A percentile compares a stretch with the other conserved stretches of the same genome.
These are phyloP conservation scores for Capromys pilorides DNA, from an alignment of 2,797 vertebrate species.

Conservation along the genomic window DNA sequence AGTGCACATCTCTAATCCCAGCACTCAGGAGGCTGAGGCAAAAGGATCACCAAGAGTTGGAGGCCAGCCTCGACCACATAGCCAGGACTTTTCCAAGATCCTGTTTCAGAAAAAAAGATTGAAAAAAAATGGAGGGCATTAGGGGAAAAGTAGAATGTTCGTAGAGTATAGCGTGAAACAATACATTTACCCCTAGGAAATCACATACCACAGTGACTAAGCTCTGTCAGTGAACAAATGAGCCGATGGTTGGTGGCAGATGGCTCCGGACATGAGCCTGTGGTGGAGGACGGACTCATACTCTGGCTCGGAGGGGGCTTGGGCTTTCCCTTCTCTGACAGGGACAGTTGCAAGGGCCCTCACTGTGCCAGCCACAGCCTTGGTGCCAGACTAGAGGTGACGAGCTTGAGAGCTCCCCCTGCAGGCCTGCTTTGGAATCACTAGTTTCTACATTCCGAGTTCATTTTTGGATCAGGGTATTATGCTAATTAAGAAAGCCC, in stretches of 20 bases:
- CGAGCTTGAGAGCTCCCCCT: not conserved
- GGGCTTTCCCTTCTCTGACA: not conserved
- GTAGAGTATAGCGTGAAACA: not conserved
- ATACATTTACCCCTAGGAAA: constrained; percentile 23
- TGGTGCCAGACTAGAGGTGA: not conserved
- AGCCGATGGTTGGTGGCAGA: not conserved
- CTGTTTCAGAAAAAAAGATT: no score
- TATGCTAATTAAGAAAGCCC: not conserved
- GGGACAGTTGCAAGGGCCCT: not conserved
- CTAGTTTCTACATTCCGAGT: not conserved
- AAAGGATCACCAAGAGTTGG: not conserved
- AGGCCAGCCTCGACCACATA: not conserved
- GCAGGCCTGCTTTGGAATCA: not conserved
- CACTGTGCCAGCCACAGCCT: not conserved
- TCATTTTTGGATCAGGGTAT: not conserved
- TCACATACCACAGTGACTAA: not conserved
- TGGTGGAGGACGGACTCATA: not conserved
- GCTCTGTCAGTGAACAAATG: not conserved
- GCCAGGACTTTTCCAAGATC: not conserved
- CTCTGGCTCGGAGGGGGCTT: no score
- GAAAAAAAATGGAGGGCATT: no score
- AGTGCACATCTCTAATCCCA: not conserved
- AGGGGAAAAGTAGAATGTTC: not conserved
- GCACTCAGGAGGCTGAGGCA: not conserved
- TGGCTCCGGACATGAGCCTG: not conserved